These are phyloP conservation scores for Poliocrania exsul DNA, from an alignment of 2,797 vertebrate species.

Conservation along the genomic window DNA sequence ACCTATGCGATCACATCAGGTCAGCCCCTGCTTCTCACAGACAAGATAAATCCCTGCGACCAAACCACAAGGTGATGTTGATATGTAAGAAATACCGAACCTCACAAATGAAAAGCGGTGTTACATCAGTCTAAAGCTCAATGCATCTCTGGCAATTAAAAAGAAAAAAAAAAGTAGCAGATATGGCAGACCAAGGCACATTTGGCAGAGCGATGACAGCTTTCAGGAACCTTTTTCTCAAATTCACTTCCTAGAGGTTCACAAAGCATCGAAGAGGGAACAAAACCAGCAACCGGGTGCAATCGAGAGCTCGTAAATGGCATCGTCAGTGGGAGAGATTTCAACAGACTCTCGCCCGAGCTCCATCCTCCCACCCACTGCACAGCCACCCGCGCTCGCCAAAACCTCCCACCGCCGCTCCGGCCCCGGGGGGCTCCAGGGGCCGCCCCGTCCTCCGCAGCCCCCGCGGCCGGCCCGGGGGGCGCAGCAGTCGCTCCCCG, in stretches of 20 bases:
- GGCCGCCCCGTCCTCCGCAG: background rate
- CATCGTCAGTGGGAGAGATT: background rate
- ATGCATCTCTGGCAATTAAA: background rate
- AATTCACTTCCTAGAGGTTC: background rate
- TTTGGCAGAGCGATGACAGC: background rate
- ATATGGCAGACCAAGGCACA: background rate
- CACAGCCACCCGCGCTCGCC: background rate
- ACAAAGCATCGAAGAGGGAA: background rate
- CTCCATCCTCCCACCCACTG: background rate
- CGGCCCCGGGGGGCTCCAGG: background rate
- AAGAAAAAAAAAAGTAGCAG: background rate
- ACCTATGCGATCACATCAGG: background rate
- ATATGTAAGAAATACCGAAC: background rate
- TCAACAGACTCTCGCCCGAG: background rate
- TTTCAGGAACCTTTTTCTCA: background rate
- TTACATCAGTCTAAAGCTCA: background rate
- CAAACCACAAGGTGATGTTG: background rate
- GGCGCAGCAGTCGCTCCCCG: background rate
- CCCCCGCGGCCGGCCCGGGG: background rate
- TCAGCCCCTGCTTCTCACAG: background rate
- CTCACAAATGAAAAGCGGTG: background rate
- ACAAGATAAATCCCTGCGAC: background rate
- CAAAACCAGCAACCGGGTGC: background rate
- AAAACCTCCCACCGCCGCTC: background rate
- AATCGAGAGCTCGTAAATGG: background rate